A percentile compares a stretch with the other conserved stretches of the same genome.
phyloP scores from a whole-genome alignment of 2,888 invertebrate species.

The Thecophora atra region DNA sequence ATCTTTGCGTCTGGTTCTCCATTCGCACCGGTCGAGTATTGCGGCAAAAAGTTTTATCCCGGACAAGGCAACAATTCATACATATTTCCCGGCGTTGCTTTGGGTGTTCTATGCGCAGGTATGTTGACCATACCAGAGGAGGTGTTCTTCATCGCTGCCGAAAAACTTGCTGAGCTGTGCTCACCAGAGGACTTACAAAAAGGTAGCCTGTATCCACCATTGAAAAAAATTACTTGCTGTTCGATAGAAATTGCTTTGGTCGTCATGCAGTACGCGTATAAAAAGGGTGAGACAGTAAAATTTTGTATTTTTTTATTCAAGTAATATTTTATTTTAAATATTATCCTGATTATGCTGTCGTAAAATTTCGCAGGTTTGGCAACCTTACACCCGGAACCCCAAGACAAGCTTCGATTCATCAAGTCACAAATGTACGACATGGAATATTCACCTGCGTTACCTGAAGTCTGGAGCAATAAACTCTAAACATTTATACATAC shows the following conservation, averaged over 20 bases:
- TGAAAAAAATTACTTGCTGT: conserved; percentile 82
- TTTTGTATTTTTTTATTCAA: too few relatives aligned
- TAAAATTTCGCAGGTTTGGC: conserved; percentile 79
- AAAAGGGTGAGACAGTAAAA: conserved; percentile 70
- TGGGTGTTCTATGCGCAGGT: conserved; percentile 89
- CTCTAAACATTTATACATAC: conserved; percentile 40
- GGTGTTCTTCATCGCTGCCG: conserved; percentile 89
- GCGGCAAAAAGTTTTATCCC: conserved; percentile 83
- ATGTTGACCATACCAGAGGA: conserved; percentile 91
- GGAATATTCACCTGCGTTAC: conserved; percentile 75
- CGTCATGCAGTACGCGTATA: conserved; percentile 84
- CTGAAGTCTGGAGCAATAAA: conserved; percentile 70
- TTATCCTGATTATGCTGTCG: not conserved
- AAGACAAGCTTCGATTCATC: conserved; percentile 77
- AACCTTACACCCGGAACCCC: conserved; percentile 80
- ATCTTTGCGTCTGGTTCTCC: conserved; percentile 98
- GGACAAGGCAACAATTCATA: conserved; percentile 99
- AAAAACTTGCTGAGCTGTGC: conserved; percentile 84
- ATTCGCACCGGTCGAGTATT: conserved; percentile 84
- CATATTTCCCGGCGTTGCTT: conserved; percentile 95
- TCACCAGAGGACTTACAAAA: conserved; percentile 80
- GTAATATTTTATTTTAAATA: not conserved
- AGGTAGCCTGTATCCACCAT: conserved; percentile 93
- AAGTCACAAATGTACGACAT: conserved; percentile 84
- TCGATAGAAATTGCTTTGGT: conserved; percentile 87